These are phyloP conservation scores for Meleagris gallopavo DNA, from an alignment of 2,113 vertebrate species.

Conservation along the genomic window DNA sequence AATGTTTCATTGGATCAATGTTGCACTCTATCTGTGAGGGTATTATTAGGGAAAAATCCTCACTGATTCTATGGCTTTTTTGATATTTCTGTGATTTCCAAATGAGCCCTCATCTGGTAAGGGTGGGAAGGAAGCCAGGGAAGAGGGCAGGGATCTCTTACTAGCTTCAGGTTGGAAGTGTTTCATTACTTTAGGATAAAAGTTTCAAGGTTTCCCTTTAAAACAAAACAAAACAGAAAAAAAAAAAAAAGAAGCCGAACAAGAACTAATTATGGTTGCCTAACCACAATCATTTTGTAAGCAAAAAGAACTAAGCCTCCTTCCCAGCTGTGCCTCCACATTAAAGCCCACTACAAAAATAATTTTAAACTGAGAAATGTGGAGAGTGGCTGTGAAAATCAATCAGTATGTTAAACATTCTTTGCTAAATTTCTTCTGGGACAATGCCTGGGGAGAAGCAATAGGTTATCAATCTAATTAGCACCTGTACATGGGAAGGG, in stretches of 20 bases:
- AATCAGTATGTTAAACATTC: not conserved
- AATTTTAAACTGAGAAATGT: not conserved
- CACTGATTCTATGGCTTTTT: not conserved
- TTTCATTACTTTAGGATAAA: not conserved
- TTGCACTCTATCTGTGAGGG: not conserved
- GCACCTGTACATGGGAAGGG: not conserved
- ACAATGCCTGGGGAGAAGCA: not conserved
- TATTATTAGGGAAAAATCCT: not conserved
- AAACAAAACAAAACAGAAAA: not conserved
- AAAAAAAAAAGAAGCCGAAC: not conserved
- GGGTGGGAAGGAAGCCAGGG: not conserved
- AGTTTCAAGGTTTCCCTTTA: not conserved
- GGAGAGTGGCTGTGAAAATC: not conserved
- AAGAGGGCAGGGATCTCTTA: not conserved
- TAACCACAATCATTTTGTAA: not conserved
- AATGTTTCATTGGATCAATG: not conserved
- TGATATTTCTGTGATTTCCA: not conserved
- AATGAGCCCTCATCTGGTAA: not conserved
- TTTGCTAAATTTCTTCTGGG: not conserved
- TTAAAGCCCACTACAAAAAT: not conserved
- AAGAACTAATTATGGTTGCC: not conserved
- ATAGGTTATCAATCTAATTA: not conserved
- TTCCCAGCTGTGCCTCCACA: not conserved
- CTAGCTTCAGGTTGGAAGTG: not conserved
- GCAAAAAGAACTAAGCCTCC: fast-evolving